Evolutionary conservation across 1,140 invertebrate genomes (phyloP), one percentile per base, ranked within the genome.

Genomic region (Chlorops oryzae): DNA sequence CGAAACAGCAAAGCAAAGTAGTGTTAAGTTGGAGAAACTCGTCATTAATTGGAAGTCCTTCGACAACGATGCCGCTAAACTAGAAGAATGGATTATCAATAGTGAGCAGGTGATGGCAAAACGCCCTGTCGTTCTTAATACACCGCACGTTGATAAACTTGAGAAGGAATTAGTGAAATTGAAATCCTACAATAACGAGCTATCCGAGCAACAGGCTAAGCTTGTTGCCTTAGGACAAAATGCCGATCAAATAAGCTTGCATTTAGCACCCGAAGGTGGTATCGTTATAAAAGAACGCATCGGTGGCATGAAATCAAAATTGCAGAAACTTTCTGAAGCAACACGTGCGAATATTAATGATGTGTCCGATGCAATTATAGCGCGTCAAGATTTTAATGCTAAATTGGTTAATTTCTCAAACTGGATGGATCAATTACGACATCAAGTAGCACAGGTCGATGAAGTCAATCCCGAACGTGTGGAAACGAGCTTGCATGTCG

Each of bases 301-400:
- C 0, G 73, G 78, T 3, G 81, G 83, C 44, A 79, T 91, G 49
- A 92, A 92, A 74, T 66, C 77, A 12, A 78, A 84, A 55, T 78
- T 90, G 2, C 78, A 79, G 35, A 76, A 80, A 53, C 66, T 92
- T 0, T 83, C 87, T 4, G 87, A 92, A 57, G 80, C 77, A 12
- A 80, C 87, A 0, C 75, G 87, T 44, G 77, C 80, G 17, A 82
- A 82, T 66, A 86, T 90, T 23, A 90, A 90, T 65, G 77, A 81
- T 32, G 73, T 90, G 0, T 89, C 88, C 5, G 88, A 92, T 65
- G 80, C 86, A 18, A 82, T 91, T 24, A 79, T 90, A 28, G 78
- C 83, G 3, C 76, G 83, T 56, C 87, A 93, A 75, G 90, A 95
- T 65, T 90, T 94, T 56, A 82, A 88, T 58, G 82, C 83, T 20